Percentiles rank a stretch among this genome's conserved stretches.
Conservation (phyloP, 2,888 invertebrate species). For the Netelia inedita region DNA sequence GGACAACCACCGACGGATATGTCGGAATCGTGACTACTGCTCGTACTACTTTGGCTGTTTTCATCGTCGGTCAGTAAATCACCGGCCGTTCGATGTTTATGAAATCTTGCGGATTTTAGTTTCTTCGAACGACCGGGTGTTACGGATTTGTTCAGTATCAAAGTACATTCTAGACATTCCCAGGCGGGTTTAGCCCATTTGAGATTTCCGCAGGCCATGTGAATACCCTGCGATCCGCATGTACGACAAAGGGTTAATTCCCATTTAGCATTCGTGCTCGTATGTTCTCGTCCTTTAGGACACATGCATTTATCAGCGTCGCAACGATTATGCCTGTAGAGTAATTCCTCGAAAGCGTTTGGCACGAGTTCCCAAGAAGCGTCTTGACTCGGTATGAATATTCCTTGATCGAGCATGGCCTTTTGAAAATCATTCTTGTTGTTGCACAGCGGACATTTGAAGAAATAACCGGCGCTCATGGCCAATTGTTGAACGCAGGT, state of each 20-base stretch:
- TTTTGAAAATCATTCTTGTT: slow-evolving; percentile 88
- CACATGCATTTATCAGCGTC: slow-evolving; percentile 88
- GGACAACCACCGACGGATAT: slow-evolving; percentile 80
- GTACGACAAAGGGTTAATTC: slow-evolving; percentile 86
- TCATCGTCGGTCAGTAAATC: slow-evolving; percentile 52
- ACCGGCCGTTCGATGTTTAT: neutral
- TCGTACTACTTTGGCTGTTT: slow-evolving; percentile 39
- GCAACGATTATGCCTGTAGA: slow-evolving; percentile 88
- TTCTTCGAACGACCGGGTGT: slow-evolving; percentile 13
- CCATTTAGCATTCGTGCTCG: slow-evolving; percentile 85
- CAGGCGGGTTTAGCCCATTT: slow-evolving; percentile 83
- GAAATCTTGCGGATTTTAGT: neutral
- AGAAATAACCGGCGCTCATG: slow-evolving; percentile 91
- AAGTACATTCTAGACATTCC: slow-evolving; percentile 85
- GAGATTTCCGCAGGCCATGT: slow-evolving; percentile 85
- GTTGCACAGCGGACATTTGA: slow-evolving; percentile 94
- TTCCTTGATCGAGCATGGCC: slow-evolving; percentile 89
- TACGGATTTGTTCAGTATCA: slow-evolving; percentile 73
- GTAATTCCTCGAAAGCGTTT: slow-evolving; percentile 91
- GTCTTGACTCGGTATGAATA: slow-evolving; percentile 94
- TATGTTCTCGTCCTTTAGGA: slow-evolving; percentile 86
- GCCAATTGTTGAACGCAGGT: slow-evolving; percentile 91
- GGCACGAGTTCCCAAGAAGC: slow-evolving; percentile 94
- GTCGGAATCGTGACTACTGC: slow-evolving; percentile 75
- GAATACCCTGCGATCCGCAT: slow-evolving; percentile 87